phyloP scores from a whole-genome alignment of 2,797 vertebrate species.

The Loris lydekkerianus region DNA sequence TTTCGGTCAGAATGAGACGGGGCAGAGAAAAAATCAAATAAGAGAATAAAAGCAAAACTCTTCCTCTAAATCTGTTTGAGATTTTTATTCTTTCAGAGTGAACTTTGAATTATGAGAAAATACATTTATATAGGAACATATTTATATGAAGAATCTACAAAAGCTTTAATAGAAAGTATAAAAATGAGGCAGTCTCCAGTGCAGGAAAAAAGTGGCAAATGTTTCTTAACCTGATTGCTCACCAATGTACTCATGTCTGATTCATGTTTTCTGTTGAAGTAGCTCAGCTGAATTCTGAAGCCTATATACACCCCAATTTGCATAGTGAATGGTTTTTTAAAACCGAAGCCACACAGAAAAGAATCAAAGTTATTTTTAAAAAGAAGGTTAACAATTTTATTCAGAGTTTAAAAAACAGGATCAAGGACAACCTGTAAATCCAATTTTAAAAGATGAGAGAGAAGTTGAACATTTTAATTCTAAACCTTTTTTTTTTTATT shows the following conservation, averaged over 20 bases:
- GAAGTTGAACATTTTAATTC: constrained; percentile 54
- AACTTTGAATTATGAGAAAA: constrained; percentile 45
- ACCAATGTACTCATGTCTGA: not conserved
- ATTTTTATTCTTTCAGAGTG: not conserved
- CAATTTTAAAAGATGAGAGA: constrained; percentile 42
- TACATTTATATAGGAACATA: not conserved
- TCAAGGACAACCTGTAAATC: constrained; percentile 51
- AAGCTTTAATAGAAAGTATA: not conserved
- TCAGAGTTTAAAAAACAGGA: constrained; percentile 60
- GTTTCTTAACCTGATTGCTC: constrained; percentile 31
- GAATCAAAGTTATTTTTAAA: constrained; percentile 43
- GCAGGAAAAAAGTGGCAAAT: not conserved
- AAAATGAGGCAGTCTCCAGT: not conserved
- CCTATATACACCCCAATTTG: constrained; percentile 1
- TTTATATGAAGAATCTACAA: not conserved
- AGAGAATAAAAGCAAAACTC: not conserved
- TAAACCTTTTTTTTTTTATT: not conserved
- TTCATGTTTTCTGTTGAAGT: constrained; percentile 32
- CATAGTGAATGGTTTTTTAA: constrained; percentile 64
- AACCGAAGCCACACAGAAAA: constrained; percentile 13
- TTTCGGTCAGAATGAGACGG: not conserved
- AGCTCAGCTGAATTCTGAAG: constrained; percentile 33
- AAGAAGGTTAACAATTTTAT: constrained; percentile 22
- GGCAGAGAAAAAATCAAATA: not conserved
- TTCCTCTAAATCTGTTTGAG: not conserved